phyloP scores from a whole-genome alignment of 2,888 invertebrate species.

The Nipponacmea schrenckii region DNA sequence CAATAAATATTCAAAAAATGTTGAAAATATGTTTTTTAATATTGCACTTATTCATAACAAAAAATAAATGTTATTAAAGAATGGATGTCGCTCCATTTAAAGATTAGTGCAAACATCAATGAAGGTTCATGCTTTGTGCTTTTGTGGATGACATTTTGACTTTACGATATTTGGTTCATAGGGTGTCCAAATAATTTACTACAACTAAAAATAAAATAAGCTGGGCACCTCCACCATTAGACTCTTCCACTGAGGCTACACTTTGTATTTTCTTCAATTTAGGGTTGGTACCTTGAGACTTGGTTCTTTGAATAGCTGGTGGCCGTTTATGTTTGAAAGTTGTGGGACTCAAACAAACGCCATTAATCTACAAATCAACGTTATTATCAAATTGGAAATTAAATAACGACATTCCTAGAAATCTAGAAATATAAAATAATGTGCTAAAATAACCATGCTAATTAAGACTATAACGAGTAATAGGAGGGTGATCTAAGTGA shows the following conservation, averaged over 20 bases:
- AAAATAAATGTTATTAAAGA: too few relatives aligned
- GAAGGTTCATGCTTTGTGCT: too few relatives aligned
- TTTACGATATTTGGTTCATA: not conserved
- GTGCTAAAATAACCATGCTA: too few relatives aligned
- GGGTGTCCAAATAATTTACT: not conserved
- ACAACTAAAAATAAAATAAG: not conserved
- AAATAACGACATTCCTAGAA: not conserved
- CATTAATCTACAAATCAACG: slow-evolving; percentile 76
- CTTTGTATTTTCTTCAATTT: slow-evolving; percentile 65
- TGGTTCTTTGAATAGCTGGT: slow-evolving; percentile 82
- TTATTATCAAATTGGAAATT: slow-evolving; percentile 4
- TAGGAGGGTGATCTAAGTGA: too few relatives aligned
- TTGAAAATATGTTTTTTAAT: too few relatives aligned
- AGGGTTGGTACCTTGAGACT: slow-evolving; percentile 87
- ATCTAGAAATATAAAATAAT: too few relatives aligned
- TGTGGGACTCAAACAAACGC: slow-evolving; percentile 79
- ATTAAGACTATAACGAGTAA: too few relatives aligned
- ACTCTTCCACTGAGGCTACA: slow-evolving; percentile 62
- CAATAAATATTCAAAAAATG: too few relatives aligned
- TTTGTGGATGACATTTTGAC: too few relatives aligned
- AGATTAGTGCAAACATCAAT: too few relatives aligned
- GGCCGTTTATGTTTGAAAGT: slow-evolving; percentile 67
- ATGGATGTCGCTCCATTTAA: too few relatives aligned
- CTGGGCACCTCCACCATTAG: slow-evolving; percentile 52
- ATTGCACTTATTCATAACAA: too few relatives aligned